Percentiles rank a stretch among this genome's conserved stretches.
Evolutionary conservation across 2,113 vertebrate species (phyloP).

Genomic region (Psettodes erumei): DNA sequence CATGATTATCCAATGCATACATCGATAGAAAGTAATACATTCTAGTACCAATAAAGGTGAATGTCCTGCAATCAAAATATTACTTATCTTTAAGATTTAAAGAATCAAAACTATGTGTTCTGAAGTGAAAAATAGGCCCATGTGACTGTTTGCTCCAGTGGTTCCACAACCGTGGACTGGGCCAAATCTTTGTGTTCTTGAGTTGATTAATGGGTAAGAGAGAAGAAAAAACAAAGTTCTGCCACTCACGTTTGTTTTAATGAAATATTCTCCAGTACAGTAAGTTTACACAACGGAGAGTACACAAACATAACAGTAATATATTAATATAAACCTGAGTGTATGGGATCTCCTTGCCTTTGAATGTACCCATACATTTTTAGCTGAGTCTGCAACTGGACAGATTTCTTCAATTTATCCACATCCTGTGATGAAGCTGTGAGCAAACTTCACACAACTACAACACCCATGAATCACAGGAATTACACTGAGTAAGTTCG

Average conservation of each 20-base stretch:
- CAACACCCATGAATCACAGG: constrained; percentile 46
- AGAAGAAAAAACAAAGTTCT: background rate
- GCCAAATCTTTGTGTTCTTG: background rate
- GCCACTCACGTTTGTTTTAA: background rate
- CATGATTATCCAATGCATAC: too few relatives aligned
- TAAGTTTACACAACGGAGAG: too few relatives aligned
- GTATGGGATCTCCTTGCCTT: background rate
- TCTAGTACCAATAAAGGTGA: too few relatives aligned
- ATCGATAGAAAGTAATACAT: too few relatives aligned
- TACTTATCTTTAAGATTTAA: too few relatives aligned
- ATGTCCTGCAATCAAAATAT: too few relatives aligned
- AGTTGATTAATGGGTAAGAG: background rate
- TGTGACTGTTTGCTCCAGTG: background rate
- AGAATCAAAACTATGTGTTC: too few relatives aligned
- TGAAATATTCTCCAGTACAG: too few relatives aligned
- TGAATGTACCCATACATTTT: constrained; percentile 41
- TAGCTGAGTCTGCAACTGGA: constrained; percentile 50
- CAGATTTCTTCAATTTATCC: constrained; percentile 30
- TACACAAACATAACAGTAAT: too few relatives aligned
- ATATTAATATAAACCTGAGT: background rate
- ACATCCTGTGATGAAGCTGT: constrained; percentile 38
- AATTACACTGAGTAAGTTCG: constrained; percentile 8
- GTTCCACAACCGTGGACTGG: background rate
- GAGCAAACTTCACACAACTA: constrained; percentile 51
- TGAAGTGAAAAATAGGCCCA: too few relatives aligned